phyloP scores from a whole-genome alignment of 2,888 invertebrate species.

The Caenorhabditis sinica region DNA sequence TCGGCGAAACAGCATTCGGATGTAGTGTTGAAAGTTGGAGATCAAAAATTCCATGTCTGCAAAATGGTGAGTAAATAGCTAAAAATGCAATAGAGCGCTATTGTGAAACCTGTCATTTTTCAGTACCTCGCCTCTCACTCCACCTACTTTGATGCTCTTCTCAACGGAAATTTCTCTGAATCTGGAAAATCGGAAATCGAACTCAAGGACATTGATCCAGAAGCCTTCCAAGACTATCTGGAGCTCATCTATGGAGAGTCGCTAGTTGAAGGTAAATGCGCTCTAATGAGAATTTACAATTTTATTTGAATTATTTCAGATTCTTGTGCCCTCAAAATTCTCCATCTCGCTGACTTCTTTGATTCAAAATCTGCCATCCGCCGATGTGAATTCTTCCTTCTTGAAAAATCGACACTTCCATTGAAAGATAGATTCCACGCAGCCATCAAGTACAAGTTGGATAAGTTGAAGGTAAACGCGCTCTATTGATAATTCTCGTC shows the following conservation, averaged over 20 bases:
- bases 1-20: not conserved
- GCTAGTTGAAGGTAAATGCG: no score
- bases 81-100: no score
- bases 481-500: no score
- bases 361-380: not conserved
- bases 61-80: not conserved
- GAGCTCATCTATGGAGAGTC: no score
- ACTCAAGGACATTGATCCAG: no score
- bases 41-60: not conserved
- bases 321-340: no score
- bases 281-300: no score
- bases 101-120: no score
- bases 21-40: not conserved
- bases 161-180: no score
- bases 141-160: slow-evolving; percentile 1
- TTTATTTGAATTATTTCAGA: no score
- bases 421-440: not conserved
- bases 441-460: not conserved
- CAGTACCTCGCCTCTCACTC: not conserved
- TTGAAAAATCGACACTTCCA: not conserved
- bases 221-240: no score
- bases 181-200: no score
- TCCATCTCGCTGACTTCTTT: not conserved
- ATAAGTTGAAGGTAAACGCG: not conserved
- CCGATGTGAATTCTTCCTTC: not conserved